Percentiles rank a stretch among this genome's conserved stretches.
Conservation (phyloP, 2,888 invertebrate genomes). For the Crocallis elinguaria region DNA sequence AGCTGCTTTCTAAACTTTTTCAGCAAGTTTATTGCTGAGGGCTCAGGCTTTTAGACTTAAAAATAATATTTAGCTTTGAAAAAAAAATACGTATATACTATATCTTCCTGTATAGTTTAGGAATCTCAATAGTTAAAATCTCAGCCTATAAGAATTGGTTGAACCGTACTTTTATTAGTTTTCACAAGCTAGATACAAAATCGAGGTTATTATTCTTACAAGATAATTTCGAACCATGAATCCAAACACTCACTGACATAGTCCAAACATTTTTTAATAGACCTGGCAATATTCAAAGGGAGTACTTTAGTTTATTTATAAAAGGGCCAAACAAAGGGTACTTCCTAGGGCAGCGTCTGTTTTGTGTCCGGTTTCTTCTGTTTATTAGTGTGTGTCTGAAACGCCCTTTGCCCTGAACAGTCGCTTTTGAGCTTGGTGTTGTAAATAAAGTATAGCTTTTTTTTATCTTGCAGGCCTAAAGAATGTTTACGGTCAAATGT, state of each 20-base stretch:
- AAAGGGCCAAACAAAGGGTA: constrained; percentile 69
- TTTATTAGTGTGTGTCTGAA: constrained; percentile 72
- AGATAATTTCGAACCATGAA: constrained; percentile 24
- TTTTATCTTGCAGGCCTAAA: not conserved
- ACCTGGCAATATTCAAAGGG: constrained; percentile 51
- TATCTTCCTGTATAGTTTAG: no score
- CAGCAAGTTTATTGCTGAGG: not conserved
- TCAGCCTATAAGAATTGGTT: not conserved
- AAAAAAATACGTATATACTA: not conserved
- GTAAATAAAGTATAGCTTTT: constrained; percentile 39
- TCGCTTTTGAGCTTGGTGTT: constrained; percentile 40
- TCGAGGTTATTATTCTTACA: constrained; percentile 15
- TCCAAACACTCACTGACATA: constrained; percentile 27
- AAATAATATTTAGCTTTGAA: not conserved
- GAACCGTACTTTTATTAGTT: constrained; percentile 21
- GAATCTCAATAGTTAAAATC: not conserved
- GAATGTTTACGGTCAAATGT: no score
- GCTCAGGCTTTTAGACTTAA: not conserved
- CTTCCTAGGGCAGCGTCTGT: constrained; percentile 65
- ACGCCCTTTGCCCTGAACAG: constrained; percentile 56
- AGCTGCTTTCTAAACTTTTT: constrained; percentile 27
- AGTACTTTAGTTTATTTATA: constrained; percentile 69
- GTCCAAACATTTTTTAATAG: constrained; percentile 38
- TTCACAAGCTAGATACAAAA: constrained; percentile 17
- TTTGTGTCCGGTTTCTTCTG: constrained; percentile 71